phyloP scores from a whole-genome alignment of 2,797 vertebrate species.

The Otolemur crassicaudatus region DNA sequence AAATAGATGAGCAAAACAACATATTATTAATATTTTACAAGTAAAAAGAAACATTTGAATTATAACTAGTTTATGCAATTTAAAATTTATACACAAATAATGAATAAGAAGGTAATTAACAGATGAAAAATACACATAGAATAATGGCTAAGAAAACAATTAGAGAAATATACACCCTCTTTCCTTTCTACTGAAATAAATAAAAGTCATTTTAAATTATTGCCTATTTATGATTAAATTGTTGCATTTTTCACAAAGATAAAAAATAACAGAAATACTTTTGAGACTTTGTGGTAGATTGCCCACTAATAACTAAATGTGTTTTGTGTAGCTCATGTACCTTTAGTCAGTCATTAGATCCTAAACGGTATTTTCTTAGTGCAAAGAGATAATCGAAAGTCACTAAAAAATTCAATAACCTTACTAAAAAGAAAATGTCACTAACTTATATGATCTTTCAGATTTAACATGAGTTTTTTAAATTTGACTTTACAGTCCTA shows the following conservation, averaged over 20 bases:
- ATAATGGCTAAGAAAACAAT: slow-evolving; percentile 35
- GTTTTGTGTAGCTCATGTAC: neutral
- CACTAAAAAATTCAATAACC: slow-evolving; percentile 29
- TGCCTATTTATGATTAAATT: neutral
- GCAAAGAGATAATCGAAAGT: slow-evolving; percentile 42
- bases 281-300: neutral
- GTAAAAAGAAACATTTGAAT: neutral
- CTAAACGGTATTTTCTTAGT: neutral
- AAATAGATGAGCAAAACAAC: neutral
- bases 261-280: neutral
- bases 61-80: neutral
- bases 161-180: neutral
- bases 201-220: neutral
- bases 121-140: neutral
- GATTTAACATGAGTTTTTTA: neutral
- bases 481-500: neutral
- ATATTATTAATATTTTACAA: neutral
- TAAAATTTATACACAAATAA: slow-evolving; percentile 23
- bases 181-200: slow-evolving; percentile 10
- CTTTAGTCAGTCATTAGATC: neutral
- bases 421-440: slow-evolving; percentile 36
- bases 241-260: neutral
- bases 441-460: neutral
- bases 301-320: neutral
- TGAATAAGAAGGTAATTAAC: neutral